phyloP scores from a whole-genome alignment of 2,888 invertebrate genomes.

The Tupiocoris notatus region DNA sequence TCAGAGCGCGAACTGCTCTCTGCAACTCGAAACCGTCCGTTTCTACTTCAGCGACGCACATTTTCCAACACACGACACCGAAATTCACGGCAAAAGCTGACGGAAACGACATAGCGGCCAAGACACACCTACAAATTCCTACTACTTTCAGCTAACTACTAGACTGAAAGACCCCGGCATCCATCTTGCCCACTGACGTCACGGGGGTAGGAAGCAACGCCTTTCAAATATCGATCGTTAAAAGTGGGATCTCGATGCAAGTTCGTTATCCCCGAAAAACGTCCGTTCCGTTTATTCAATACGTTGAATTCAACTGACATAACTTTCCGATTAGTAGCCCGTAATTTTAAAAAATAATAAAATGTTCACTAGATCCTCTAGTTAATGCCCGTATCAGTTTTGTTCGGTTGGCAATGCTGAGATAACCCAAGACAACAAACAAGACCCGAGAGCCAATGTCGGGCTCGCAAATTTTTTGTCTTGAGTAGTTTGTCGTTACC shows the following conservation, averaged over 20 bases:
- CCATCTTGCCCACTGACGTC: slow-evolving; percentile 75
- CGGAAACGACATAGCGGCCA: slow-evolving; percentile 54
- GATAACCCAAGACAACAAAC: not conserved
- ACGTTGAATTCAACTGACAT: too few relatives aligned
- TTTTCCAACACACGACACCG: slow-evolving; percentile 8
- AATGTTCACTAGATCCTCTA: too few relatives aligned
- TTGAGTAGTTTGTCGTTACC: too few relatives aligned
- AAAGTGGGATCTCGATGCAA: not conserved
- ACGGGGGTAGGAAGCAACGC: slow-evolving; percentile 52
- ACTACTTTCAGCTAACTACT: slow-evolving; percentile 67
- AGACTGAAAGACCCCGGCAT: slow-evolving; percentile 68
- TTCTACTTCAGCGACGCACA: not conserved
- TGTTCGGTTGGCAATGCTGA: not conserved
- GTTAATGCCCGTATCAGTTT: not conserved
- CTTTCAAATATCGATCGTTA: slow-evolving; percentile 40
- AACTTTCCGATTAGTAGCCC: too few relatives aligned
- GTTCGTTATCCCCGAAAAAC: not conserved
- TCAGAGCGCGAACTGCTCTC: not conserved
- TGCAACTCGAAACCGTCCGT: not conserved
- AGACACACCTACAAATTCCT: slow-evolving; percentile 74
- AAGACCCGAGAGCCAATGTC: too few relatives aligned
- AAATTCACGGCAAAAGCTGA: slow-evolving; percentile 46
- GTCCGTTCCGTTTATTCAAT: not conserved
- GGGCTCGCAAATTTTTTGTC: too few relatives aligned
- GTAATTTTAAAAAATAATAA: too few relatives aligned